phyloP scores from a whole-genome alignment of 2,797 vertebrate species.

The Sphenodon punctatus region DNA sequence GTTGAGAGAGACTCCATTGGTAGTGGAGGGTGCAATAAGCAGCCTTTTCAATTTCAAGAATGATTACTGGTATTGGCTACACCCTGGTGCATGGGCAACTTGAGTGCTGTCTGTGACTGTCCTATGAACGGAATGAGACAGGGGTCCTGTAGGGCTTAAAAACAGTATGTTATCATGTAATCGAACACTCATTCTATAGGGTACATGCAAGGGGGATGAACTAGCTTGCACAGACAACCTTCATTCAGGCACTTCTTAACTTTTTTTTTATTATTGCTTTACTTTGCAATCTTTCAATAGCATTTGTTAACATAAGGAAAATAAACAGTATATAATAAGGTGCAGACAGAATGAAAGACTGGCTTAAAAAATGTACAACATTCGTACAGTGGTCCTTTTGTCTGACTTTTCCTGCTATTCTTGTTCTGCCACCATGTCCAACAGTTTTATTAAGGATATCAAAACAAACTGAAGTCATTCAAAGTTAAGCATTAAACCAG shows the following conservation, averaged over 20 bases:
- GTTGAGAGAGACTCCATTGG: too few species aligned
- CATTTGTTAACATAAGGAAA: neutral
- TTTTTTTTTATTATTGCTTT: neutral
- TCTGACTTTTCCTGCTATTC: neutral
- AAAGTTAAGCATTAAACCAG: neutral
- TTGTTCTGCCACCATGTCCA: neutral
- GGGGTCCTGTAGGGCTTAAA: too few species aligned
- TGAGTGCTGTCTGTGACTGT: neutral
- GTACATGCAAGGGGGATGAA: too few species aligned
- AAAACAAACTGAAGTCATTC: fast-evolving
- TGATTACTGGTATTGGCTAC: neutral
- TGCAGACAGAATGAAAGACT: neutral
- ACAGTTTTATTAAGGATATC: neutral
- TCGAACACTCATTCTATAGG: too few species aligned
- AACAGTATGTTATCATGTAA: too few species aligned
- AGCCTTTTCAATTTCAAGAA: neutral
- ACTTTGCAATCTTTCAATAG: neutral
- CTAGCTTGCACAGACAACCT: too few species aligned
- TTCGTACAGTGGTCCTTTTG: neutral
- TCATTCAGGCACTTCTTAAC: neutral
- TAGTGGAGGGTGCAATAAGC: too few species aligned
- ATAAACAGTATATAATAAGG: too few species aligned
- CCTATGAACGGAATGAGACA: too few species aligned
- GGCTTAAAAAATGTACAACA: neutral
- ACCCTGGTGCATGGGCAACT: neutral